Percentiles rank a stretch among this genome's conserved stretches.
These are phyloP conservation scores for Laterallus jamaicensis DNA, from an alignment of 2,113 vertebrate genomes.

Conservation along the genomic window DNA sequence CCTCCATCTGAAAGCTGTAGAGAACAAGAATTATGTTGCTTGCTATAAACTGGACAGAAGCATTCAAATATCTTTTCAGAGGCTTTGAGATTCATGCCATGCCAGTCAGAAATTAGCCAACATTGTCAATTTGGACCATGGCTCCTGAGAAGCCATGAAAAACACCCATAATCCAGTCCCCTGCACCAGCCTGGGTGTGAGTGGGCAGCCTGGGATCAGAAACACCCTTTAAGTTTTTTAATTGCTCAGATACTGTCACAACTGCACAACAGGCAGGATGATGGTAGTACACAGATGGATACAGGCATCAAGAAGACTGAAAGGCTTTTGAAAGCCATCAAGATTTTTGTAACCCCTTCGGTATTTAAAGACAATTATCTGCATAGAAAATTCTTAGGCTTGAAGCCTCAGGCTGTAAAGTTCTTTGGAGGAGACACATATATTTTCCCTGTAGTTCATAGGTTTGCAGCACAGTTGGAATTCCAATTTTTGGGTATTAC, in stretches of 20 bases:
- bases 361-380: slow-evolving; percentile 17
- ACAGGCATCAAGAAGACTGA: background rate
- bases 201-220: background rate
- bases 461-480: slow-evolving; percentile 1
- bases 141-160: background rate
- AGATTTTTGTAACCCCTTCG: background rate
- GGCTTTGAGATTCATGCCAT: background rate
- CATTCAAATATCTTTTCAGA: background rate
- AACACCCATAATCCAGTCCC: background rate
- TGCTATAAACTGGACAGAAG: background rate
- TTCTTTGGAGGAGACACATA: background rate
- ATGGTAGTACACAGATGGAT: background rate
- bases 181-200: background rate
- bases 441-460: background rate
- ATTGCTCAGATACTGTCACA: background rate
- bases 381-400: background rate
- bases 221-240: background rate
- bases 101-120: background rate
- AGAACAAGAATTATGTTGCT: background rate
- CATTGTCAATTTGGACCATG: background rate
- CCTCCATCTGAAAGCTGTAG: background rate
- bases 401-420: slow-evolving; percentile 12
- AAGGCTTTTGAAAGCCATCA: background rate
- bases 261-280: background rate
- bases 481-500: background rate